phyloP scores from a whole-genome alignment of 2,888 invertebrate species.

The Alitta virens region DNA sequence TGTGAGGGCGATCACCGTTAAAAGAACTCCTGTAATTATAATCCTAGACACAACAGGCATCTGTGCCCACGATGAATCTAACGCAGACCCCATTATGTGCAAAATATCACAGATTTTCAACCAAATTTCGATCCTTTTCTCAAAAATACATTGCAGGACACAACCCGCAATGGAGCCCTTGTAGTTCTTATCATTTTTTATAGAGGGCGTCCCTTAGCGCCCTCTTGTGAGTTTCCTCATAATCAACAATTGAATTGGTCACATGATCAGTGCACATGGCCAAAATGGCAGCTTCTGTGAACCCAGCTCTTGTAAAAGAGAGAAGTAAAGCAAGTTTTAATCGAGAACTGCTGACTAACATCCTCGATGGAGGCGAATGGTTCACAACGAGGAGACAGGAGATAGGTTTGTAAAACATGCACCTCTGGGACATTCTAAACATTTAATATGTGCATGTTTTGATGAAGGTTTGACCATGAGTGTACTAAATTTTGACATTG shows the following conservation, averaged over 20 bases:
- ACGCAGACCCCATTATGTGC: neutral
- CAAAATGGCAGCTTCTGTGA: neutral
- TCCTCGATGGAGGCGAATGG: neutral
- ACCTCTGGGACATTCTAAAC: neutral
- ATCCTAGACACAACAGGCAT: slow-evolving; percentile 9
- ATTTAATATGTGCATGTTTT: too few species aligned
- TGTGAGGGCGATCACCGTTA: slow-evolving; percentile 8
- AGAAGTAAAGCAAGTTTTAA: neutral
- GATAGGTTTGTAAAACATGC: neutral
- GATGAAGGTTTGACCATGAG: too few species aligned
- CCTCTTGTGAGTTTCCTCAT: too few species aligned
- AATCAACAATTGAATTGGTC: too few species aligned
- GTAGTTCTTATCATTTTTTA: too few species aligned
- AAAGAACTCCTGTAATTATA: slow-evolving; percentile 5
- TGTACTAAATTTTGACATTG: too few species aligned
- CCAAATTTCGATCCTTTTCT: too few species aligned
- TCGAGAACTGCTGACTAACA: neutral
- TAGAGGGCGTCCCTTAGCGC: too few species aligned
- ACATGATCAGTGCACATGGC: too few species aligned
- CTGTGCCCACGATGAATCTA: neutral
- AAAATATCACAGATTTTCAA: too few species aligned
- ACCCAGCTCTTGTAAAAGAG: neutral
- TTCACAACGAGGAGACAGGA: neutral
- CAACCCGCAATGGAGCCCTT: too few species aligned
- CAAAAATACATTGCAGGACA: too few species aligned